A percentile compares a stretch with the other conserved stretches of the same genome.
Conservation (phyloP, 64 coral and sea anemone species). For the Montipora cactus region DNA sequence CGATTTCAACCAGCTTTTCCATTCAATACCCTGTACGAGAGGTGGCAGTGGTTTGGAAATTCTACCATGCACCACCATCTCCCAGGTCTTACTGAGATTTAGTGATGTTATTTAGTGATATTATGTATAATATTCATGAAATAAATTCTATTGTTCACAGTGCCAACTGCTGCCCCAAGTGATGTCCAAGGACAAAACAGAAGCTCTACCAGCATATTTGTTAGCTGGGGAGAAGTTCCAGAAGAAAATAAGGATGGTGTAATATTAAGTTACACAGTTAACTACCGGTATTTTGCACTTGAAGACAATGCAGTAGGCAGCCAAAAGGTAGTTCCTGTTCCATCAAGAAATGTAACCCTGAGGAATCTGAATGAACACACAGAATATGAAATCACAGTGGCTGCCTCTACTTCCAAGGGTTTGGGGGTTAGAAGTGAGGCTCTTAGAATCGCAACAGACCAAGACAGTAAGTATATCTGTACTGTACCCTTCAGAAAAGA, state of each 20-base stretch:
- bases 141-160: too few species aligned
- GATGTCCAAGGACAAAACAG: too few species aligned
- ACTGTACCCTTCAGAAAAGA: background rate
- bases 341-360: background rate
- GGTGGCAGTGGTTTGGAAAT: too few species aligned
- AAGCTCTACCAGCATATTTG: background rate
- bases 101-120: too few species aligned
- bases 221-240: background rate
- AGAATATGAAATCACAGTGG: background rate
- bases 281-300: background rate
- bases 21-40: too few species aligned
- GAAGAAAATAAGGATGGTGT: background rate
- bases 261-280: constrained; percentile 3
- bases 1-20: too few species aligned
- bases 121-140: too few species aligned
- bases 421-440: background rate
- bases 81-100: too few species aligned
- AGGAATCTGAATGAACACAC: background rate
- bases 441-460: background rate
- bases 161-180: too few species aligned
- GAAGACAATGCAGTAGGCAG: too few species aligned
- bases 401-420: constrained; percentile 4
- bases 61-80: too few species aligned
- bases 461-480: constrained; percentile 1
- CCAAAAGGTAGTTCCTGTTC: background rate